phyloP scores from a whole-genome alignment of 2,113 vertebrate genomes.

The Solea solea region DNA sequence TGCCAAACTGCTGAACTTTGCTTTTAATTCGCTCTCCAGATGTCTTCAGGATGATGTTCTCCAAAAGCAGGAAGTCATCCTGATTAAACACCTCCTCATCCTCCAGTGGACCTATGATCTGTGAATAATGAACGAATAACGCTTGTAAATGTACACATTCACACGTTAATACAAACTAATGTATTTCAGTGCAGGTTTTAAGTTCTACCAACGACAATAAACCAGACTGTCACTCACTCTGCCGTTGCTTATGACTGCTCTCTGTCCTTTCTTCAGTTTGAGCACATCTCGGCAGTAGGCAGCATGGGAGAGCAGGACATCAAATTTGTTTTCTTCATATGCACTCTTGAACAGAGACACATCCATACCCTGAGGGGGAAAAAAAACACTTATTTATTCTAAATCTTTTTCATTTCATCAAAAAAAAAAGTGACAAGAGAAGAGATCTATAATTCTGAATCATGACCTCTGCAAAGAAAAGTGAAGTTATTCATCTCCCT shows the following conservation, averaged over 20 bases:
- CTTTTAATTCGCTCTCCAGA: conserved; percentile 95
- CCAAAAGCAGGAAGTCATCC: conserved; percentile 95
- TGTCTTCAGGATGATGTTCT: conserved; percentile 95
- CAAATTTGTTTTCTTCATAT: conserved; percentile 86
- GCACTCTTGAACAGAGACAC: conserved; percentile 87
- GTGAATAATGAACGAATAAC: background rate
- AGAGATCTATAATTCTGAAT: background rate
- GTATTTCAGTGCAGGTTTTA: background rate
- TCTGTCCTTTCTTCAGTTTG: conserved; percentile 94
- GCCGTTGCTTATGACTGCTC: conserved; percentile 95
- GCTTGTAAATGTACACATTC: background rate
- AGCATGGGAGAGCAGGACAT: conserved; percentile 93
- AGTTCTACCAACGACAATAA: background rate
- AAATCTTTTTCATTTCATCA: background rate
- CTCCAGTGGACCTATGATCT: conserved; percentile 94
- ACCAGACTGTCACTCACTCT: conserved; percentile 82
- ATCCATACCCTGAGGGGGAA: conserved; percentile 91
- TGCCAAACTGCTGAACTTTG: conserved; percentile 89
- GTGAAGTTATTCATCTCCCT: conserved; percentile 35
- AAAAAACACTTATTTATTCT: background rate
- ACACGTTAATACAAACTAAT: too few relatives aligned
- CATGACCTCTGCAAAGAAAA: background rate
- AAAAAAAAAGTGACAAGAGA: background rate
- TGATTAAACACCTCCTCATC: conserved; percentile 95
- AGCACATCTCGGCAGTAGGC: conserved; percentile 91